A percentile compares a stretch with the other conserved stretches of the same genome.
phyloP scores from a whole-genome alignment of 2,888 invertebrate genomes.

The Mimas tiliae region DNA sequence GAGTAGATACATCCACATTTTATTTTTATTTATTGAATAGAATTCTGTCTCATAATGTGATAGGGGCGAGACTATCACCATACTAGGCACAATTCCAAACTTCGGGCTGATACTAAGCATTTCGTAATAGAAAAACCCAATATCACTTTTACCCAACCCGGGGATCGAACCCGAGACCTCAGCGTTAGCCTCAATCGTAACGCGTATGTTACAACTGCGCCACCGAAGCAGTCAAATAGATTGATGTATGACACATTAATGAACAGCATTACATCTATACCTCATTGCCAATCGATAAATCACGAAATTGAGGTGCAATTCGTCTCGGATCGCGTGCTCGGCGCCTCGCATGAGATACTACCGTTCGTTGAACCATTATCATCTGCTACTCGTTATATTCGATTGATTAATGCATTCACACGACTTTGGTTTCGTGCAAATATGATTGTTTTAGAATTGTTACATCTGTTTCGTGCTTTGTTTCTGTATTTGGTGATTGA shows the following conservation, averaged over 20 bases:
- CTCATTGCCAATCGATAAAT: neutral
- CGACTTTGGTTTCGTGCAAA: slow-evolving; percentile 9
- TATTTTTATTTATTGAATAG: no score
- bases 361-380: slow-evolving; percentile 6
- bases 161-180: no score
- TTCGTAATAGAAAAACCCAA: no score
- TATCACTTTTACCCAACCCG: no score
- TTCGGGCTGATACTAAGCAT: no score
- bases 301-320: neutral
- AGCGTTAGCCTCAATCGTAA: no score
- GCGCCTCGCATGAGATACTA: slow-evolving; percentile 1
- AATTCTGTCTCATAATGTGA: no score
- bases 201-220: no score
- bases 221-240: no score
- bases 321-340: neutral
- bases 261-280: neutral
- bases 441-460: slow-evolving; percentile 2
- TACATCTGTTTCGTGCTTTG: neutral
- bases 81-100: no score
- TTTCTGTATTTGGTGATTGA: neutral
- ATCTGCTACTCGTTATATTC: neutral
- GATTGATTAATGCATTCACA: slow-evolving; percentile 1
- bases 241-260: slow-evolving; percentile 8
- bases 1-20: no score
- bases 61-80: no score